These are phyloP conservation scores for Calyptommatus sinebrachiatus DNA, from an alignment of 2,113 vertebrate genomes.

Conservation along the genomic window DNA sequence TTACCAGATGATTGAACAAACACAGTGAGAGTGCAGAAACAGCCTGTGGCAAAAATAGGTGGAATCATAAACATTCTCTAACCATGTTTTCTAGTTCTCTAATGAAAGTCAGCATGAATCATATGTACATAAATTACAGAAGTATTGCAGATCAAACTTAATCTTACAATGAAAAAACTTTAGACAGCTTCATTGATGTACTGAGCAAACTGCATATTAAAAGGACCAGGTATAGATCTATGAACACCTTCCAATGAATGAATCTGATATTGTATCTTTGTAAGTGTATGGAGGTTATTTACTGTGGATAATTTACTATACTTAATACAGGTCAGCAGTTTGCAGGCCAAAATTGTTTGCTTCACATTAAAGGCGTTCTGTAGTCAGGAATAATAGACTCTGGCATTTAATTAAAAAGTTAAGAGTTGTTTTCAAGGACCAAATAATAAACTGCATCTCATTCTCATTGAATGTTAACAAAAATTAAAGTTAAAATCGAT, in stretches of 20 bases:
- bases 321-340: not conserved
- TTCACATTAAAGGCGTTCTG: slow-evolving; percentile 53
- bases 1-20: not conserved
- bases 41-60: not conserved
- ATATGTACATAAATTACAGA: slow-evolving; percentile 39
- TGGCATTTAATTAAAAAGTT: slow-evolving; percentile 65
- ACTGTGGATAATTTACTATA: slow-evolving; percentile 53
- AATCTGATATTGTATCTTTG: slow-evolving; percentile 38
- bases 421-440: slow-evolving; percentile 51
- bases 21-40: too few relatives aligned
- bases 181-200: slow-evolving; percentile 39
- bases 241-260: slow-evolving; percentile 33
- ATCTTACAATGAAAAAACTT: slow-evolving; percentile 51
- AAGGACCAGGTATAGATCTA: slow-evolving; percentile 54
- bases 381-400: slow-evolving; percentile 54
- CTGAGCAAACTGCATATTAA: slow-evolving; percentile 47
- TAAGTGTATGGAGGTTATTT: slow-evolving; percentile 47
- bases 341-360: slow-evolving; percentile 56
- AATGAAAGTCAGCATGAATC: slow-evolving; percentile 49
- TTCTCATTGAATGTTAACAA: slow-evolving; percentile 50
- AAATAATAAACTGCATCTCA: slow-evolving; percentile 56
- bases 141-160: slow-evolving; percentile 33
- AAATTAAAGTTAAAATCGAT: slow-evolving; percentile 56
- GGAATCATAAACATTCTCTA: not conserved
- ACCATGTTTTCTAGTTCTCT: not conserved